Conservation (phyloP, 2,113 vertebrate genomes). For the Hippolais icterina region DNA sequence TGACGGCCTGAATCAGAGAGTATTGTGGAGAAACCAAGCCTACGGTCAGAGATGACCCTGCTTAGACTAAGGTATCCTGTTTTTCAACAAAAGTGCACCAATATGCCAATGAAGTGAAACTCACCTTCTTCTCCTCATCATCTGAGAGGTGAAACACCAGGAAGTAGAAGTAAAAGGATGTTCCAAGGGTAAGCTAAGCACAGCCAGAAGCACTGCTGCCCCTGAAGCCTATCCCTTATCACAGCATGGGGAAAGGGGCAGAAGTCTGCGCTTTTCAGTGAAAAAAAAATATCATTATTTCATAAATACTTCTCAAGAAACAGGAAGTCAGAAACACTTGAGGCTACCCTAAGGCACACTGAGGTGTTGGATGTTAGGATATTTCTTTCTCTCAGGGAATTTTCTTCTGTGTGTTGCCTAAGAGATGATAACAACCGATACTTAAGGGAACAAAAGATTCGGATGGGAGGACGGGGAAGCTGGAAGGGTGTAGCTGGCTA, state of each 20-base stretch:
- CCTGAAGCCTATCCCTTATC: neutral
- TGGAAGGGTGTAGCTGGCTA: too few relatives aligned
- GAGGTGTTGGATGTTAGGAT: neutral
- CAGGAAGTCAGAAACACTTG: neutral
- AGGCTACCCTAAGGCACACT: neutral
- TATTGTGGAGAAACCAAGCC: neutral
- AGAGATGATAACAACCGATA: neutral
- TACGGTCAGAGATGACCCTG: neutral
- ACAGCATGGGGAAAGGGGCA: neutral
- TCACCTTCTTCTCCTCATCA: neutral
- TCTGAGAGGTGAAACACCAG: neutral
- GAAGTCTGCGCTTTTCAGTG: neutral
- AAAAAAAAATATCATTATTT: neutral
- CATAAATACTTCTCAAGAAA: neutral
- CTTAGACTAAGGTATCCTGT: neutral
- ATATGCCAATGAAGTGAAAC: neutral
- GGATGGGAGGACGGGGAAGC: too few relatives aligned
- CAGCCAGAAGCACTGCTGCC: neutral
- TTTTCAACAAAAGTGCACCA: neutral
- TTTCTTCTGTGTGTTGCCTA: neutral
- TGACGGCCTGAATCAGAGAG: neutral
- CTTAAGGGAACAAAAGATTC: too few relatives aligned
- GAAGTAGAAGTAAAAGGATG: neutral
- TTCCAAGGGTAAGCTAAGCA: neutral
- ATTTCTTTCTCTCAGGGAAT: neutral